Evolutionary conservation across 2,113 vertebrate species (phyloP).

Genomic region (Synchiropus splendidus): DNA sequence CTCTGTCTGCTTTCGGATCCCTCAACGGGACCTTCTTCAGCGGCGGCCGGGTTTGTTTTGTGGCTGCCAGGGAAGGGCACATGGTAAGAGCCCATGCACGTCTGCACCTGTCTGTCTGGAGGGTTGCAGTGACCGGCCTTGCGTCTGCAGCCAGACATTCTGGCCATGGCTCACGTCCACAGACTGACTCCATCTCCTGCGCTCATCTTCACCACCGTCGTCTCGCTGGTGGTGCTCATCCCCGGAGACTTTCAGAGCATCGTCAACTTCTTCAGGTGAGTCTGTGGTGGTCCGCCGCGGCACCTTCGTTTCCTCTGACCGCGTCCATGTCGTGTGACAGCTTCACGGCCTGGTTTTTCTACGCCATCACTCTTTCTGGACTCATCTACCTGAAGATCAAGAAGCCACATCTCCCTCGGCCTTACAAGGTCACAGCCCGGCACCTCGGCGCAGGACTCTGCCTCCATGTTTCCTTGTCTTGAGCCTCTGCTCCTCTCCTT

Average conservation of each 20-base stretch:
- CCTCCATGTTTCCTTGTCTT: background rate
- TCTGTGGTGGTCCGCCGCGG: no score
- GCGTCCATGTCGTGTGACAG: conserved; percentile 45
- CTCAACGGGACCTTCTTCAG: conserved; percentile 77
- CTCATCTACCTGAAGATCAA: conserved; percentile 82
- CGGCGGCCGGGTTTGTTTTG: conserved; percentile 73
- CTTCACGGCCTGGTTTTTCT: conserved; percentile 81
- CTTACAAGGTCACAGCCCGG: conserved; percentile 69
- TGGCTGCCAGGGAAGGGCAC: conserved; percentile 82
- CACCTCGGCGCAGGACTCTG: background rate
- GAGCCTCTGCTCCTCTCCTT: conserved; percentile 20
- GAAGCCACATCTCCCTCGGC: conserved; percentile 71
- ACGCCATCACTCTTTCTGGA: conserved; percentile 72
- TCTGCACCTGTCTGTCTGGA: no score
- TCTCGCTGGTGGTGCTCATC: conserved; percentile 76
- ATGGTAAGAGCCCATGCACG: conserved; percentile 66
- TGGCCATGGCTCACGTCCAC: conserved; percentile 77
- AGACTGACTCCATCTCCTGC: conserved; percentile 77
- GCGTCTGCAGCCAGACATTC: conserved; percentile 68
- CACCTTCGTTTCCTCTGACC: background rate
- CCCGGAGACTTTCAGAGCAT: conserved; percentile 75
- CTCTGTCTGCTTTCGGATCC: conserved; percentile 79
- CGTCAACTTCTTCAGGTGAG: conserved; percentile 78
- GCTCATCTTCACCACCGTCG: conserved; percentile 70
- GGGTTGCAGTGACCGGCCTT: no score